Base-by-base conservation (phyloP, 1,140 invertebrate genomes). In the Acromyrmex echinatior region DNA sequence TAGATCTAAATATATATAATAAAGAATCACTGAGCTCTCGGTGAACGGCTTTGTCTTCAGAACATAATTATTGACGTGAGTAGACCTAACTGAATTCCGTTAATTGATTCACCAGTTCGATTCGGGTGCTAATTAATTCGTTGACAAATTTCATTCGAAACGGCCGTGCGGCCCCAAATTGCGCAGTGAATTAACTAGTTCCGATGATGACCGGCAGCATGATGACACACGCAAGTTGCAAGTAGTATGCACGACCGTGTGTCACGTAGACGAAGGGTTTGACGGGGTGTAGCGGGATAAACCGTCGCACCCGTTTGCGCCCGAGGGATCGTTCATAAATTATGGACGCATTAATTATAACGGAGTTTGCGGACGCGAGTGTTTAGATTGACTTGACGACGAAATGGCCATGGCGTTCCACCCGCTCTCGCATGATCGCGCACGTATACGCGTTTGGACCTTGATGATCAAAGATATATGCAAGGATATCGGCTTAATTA, bases 281-380 rank as follows among this genome's bases (percentile, higher is more conserved):
- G 51, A 18, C 5, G 53, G 4, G 18, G 53, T 18, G 53, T 12
- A 56, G 53, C 53, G 65, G 80, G 56, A 51, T 12, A 25, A 71
- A 58, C 35, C n/a, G 39, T 39, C 56, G 78, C 58, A 68, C 85
- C 39, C 53, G 76, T 79, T 66, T 65, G 65, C 79, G 86, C 86
- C 78, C 62, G 21, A 62, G 88, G 86, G 88, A 87, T 91, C 86
- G 91, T 92, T 89, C 91, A 91, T 93, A 93, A 93, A 92, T 93
- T 91, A 93, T 89, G 87, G 78, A 77, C 82, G 68, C 86, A 82
- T 91, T 93, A 93, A 93, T 92, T 91, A 92, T 92, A 93, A 92
- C 86, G 70, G 76, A 92, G 91, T 88, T 91, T 82, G 78, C 73
- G 84, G 84, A 39, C 60, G 45, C 70, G 51, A 74, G 63, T 89